phyloP scores from a whole-genome alignment of 2,113 vertebrate genomes.

The Myrmecophaga tridactyla region DNA sequence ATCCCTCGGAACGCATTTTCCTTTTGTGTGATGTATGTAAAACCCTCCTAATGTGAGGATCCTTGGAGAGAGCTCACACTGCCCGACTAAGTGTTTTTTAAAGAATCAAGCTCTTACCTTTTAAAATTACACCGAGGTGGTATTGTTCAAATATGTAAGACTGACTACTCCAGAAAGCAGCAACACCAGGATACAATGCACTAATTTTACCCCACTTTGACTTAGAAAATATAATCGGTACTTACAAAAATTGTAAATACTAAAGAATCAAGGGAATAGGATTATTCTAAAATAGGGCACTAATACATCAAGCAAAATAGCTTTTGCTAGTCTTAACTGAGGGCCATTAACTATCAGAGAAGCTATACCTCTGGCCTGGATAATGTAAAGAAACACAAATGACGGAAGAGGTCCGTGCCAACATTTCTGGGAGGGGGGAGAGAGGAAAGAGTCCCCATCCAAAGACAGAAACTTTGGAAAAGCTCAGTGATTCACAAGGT shows the following conservation, averaged over 20 bases:
- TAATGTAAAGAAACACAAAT: conserved; percentile 76
- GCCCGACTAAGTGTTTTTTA: conserved; percentile 79
- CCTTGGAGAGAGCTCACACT: conserved; percentile 79
- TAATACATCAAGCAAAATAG: conserved; percentile 84
- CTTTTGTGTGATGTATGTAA: conserved; percentile 78
- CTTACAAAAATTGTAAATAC: conserved; percentile 85
- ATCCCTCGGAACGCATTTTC: conserved; percentile 65
- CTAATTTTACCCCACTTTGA: conserved; percentile 86
- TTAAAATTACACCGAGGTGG: conserved; percentile 82
- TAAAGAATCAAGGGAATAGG: conserved; percentile 82
- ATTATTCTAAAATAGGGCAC: conserved; percentile 83
- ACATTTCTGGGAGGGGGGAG: conserved; percentile 56
- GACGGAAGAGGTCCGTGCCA: conserved; percentile 56
- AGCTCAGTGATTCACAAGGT: background rate
- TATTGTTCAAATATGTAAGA: conserved; percentile 84
- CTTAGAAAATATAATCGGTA: conserved; percentile 86
- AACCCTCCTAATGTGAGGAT: conserved; percentile 78
- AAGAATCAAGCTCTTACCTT: conserved; percentile 83
- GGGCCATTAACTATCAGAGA: conserved; percentile 81
- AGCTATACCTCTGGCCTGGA: conserved; percentile 77
- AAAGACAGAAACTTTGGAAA: conserved; percentile 43
- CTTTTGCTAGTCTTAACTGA: conserved; percentile 79
- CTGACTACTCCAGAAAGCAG: conserved; percentile 81
- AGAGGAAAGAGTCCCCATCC: background rate
- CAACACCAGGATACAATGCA: conserved; percentile 80